Base-by-base conservation (phyloP, 2,888 invertebrate species). In the Sialis fuliginosa region DNA sequence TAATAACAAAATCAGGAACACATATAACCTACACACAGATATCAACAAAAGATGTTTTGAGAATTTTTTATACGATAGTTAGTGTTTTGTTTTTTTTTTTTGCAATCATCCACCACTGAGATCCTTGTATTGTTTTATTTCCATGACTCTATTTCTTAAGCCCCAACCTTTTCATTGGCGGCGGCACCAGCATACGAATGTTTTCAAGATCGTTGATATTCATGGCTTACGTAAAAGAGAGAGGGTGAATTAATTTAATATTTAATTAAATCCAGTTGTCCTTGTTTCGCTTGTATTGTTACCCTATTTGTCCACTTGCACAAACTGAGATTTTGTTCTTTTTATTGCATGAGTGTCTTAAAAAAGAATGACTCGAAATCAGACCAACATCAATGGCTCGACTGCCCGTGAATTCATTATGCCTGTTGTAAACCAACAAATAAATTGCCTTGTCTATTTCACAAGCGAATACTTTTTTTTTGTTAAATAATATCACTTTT, bases 281-380 rank as follows among this genome's bases (percentile, higher is more conserved):
- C 7, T 37, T 12, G 37, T 37, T 22, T 22, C 5, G 1, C 37
- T 37, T 10, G 37, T 37, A 12, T 6, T 7, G 4, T 37, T 37
- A 37, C 12, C 37, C 22, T 2, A 22, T 22, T 22, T 22, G 37
- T 37, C 37, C 37, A 37, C 37, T 37, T 37, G n/a, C n/a, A n/a
- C n/a, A 37, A 10, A 10, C 10, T 37, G 12, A n/a, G 37, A 37
- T 10, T 37, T 37, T 37, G 10, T 12, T 37, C 37, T 37, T 37
- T 52, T 52, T 53, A 51, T 54, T 53, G 53, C 53, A 56, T 53
- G 54, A 53, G 54, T 51, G 54, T 52, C 53, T 53, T 55, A 53
- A 54, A 54, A 54, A 53, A 50, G 52, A 54, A 54, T 50, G 51
- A 50, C 52, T 51, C 31, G 42, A 37, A 37, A 37, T 37, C 37